Evolutionary conservation across 2,797 vertebrate species (phyloP).

Genomic region (Eremophila alpestris): DNA sequence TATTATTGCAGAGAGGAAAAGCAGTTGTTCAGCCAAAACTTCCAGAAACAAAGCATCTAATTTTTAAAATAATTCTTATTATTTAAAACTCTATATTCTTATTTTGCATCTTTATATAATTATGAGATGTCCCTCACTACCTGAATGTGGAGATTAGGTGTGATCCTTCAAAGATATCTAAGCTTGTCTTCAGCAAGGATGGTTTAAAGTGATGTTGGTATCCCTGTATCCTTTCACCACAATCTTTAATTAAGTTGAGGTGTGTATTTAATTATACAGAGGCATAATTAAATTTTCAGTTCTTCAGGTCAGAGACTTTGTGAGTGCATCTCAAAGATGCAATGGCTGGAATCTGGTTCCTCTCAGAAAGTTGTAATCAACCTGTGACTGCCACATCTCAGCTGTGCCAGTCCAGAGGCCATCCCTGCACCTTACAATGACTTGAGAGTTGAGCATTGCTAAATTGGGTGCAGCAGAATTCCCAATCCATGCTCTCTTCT

Average conservation of each 20-base stretch:
- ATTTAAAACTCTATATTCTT: background rate
- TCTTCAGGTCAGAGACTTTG: background rate
- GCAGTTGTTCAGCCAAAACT: background rate
- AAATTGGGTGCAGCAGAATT: background rate
- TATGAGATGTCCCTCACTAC: background rate
- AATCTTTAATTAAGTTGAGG: background rate
- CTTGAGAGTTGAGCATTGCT: background rate
- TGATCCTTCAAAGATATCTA: background rate
- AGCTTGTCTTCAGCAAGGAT: background rate
- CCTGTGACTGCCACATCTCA: background rate
- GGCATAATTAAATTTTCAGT: background rate
- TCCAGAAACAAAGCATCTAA: background rate
- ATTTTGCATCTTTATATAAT: background rate
- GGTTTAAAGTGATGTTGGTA: background rate
- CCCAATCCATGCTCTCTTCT: background rate
- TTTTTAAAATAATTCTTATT: background rate
- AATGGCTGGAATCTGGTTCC: background rate
- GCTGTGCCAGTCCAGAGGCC: background rate
- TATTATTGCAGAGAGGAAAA: background rate
- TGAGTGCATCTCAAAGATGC: background rate
- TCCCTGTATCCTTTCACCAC: background rate
- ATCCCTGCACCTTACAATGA: background rate
- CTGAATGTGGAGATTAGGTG: background rate
- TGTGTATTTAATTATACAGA: background rate
- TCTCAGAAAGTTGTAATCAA: accelerated